Percentiles rank a stretch among this genome's conserved stretches.
Evolutionary conservation across 1,140 invertebrate genomes (phyloP).

Genomic region (Phthorimaea operculella): DNA sequence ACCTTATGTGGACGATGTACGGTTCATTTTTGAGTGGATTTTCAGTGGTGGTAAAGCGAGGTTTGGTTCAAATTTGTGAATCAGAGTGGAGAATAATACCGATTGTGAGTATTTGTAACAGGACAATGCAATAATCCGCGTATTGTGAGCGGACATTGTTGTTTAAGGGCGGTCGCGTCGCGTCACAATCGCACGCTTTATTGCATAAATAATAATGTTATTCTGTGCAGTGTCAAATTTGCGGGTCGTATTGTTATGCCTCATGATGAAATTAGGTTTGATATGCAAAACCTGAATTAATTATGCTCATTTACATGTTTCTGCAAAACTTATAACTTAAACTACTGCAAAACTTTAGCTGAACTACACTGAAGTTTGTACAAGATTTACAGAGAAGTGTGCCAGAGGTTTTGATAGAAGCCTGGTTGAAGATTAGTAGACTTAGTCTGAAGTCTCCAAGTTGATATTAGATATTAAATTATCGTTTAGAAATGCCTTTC

Average conservation of each 20-base stretch:
- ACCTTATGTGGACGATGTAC: neutral
- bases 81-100: neutral
- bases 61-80: neutral
- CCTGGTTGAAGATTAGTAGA: too few species aligned
- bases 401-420: too few species aligned
- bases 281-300: too few species aligned
- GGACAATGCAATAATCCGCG: slow-evolving; percentile 62
- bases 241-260: neutral
- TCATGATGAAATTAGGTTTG: too few species aligned
- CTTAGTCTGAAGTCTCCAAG: too few species aligned
- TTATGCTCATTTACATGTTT: too few species aligned
- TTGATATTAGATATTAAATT: too few species aligned
- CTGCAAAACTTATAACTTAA: too few species aligned
- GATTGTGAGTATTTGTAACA: slow-evolving; percentile 7
- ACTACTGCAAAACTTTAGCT: too few species aligned
- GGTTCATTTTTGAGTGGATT: neutral
- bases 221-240: slow-evolving; percentile 35
- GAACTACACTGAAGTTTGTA: too few species aligned
- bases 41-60: neutral
- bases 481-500: too few species aligned
- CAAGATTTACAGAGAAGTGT: too few species aligned
- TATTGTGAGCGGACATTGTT: slow-evolving; percentile 65
- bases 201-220: slow-evolving; percentile 67
- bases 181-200: slow-evolving; percentile 60
- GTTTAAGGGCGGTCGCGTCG: slow-evolving; percentile 60